Evolutionary conservation across 2,888 invertebrate genomes (phyloP).

Genomic region (Gymnocheta viridis): DNA sequence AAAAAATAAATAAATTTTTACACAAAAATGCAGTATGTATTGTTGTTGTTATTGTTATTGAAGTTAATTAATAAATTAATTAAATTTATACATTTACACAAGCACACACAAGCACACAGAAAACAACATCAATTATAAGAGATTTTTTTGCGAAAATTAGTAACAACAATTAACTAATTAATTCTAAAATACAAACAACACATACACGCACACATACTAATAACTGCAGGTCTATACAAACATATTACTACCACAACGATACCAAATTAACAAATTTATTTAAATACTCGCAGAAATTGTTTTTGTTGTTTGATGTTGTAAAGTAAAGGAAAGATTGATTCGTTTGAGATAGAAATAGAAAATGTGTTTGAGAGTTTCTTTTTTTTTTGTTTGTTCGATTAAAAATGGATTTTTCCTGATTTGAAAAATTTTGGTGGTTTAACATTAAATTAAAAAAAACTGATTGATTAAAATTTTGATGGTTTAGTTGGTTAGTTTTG

Average conservation of each 20-base stretch:
- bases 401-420: not conserved
- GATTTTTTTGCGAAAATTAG: not conserved
- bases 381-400: not conserved
- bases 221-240: not conserved
- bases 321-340: conserved; percentile 9
- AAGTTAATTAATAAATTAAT: conserved; percentile 16
- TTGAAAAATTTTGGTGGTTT: conserved; percentile 6
- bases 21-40: not conserved
- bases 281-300: not conserved
- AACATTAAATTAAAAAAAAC: conserved; percentile 9
- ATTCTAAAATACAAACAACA: conserved; percentile 28
- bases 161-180: conserved; percentile 38
- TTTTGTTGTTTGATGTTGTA: conserved; percentile 13
- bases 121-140: conserved; percentile 36
- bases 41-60: conserved; percentile 1
- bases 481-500: conserved; percentile 23
- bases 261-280: conserved; percentile 30
- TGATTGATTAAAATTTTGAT: conserved; percentile 15
- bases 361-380: conserved; percentile 8
- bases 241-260: not conserved
- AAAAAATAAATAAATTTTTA: not conserved
- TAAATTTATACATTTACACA: not conserved
- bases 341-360: conserved; percentile 13
- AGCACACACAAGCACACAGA: conserved; percentile 10
- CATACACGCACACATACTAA: conserved; percentile 19